Evolutionary conservation across 2,888 invertebrate genomes (phyloP).

Genomic region (Drosophila rellima): DNA sequence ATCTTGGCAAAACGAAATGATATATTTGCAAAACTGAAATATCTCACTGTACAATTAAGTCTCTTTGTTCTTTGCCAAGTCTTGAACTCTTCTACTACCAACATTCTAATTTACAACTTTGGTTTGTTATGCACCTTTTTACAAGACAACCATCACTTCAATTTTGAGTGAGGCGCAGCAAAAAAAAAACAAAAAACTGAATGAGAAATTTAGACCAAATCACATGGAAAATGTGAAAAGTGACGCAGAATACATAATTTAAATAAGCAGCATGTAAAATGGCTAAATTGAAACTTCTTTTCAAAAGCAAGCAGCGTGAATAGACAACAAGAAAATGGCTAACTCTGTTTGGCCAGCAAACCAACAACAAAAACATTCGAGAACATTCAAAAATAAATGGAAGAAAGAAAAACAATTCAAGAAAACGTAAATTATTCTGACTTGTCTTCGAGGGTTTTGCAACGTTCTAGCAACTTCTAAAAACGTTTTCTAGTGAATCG

Average conservation of each 20-base stretch:
- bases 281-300: constrained; percentile 33
- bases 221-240: constrained; percentile 24
- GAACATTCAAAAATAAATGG: constrained; percentile 74
- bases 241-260: constrained; percentile 30
- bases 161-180: constrained; percentile 12
- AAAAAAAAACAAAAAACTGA: constrained; percentile 6
- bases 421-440: constrained; percentile 40
- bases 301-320: constrained; percentile 28
- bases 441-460: constrained; percentile 23
- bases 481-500: constrained; percentile 15
- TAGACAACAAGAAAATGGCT: constrained; percentile 24
- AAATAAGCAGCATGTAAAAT: constrained; percentile 27
- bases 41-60: constrained; percentile 30
- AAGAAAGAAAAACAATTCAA: constrained; percentile 47
- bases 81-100: neutral
- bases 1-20: constrained; percentile 1
- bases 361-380: constrained; percentile 58
- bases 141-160: neutral
- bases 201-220: constrained; percentile 24
- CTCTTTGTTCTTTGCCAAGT: constrained; percentile 10
- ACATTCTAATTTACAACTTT: constrained; percentile 8
- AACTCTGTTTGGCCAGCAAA: constrained; percentile 22
- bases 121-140: constrained; percentile 19
- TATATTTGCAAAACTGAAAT: constrained; percentile 7
- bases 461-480: constrained; percentile 41